A percentile compares a stretch with the other conserved stretches of the same genome.
Conservation (phyloP, 2,797 vertebrate species). For the Pantherophis alleghaniensis region DNA sequence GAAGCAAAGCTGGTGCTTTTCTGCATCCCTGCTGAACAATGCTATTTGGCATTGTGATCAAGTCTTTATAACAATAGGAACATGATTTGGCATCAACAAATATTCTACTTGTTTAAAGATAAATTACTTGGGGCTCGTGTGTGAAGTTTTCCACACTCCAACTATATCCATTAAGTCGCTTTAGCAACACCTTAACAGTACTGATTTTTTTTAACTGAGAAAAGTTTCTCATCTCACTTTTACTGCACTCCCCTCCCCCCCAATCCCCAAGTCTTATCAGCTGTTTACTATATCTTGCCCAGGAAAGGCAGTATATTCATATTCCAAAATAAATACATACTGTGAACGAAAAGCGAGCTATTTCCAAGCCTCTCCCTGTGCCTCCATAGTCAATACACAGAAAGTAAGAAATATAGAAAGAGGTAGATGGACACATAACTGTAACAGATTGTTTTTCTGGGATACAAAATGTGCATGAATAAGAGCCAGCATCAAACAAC, state of each 20-base stretch:
- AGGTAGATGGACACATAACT: background rate
- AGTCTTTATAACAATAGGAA: background rate
- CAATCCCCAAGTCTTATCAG: background rate
- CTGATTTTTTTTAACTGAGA: background rate
- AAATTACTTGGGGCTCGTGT: slow-evolving; percentile 2
- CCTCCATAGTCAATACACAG: background rate
- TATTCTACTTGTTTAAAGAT: slow-evolving; percentile 21
- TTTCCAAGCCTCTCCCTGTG: background rate
- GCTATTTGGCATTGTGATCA: background rate
- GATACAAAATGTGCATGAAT: background rate
- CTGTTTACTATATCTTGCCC: background rate
- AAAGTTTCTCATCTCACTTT: background rate
- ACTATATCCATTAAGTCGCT: slow-evolving; percentile 15
- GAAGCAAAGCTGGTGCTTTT: slow-evolving; percentile 30
- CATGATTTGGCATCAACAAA: slow-evolving; percentile 22
- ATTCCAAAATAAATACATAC: background rate
- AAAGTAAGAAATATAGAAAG: background rate
- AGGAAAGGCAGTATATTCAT: background rate
- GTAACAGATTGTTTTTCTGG: background rate
- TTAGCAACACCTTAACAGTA: slow-evolving; percentile 8
- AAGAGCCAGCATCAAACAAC: background rate
- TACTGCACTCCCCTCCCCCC: too few relatives aligned
- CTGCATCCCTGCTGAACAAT: background rate
- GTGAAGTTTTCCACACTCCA: background rate
- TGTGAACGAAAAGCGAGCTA: background rate